Evolutionary conservation across 2,797 vertebrate genomes (phyloP).

Genomic region (Euthynnus affinis): DNA sequence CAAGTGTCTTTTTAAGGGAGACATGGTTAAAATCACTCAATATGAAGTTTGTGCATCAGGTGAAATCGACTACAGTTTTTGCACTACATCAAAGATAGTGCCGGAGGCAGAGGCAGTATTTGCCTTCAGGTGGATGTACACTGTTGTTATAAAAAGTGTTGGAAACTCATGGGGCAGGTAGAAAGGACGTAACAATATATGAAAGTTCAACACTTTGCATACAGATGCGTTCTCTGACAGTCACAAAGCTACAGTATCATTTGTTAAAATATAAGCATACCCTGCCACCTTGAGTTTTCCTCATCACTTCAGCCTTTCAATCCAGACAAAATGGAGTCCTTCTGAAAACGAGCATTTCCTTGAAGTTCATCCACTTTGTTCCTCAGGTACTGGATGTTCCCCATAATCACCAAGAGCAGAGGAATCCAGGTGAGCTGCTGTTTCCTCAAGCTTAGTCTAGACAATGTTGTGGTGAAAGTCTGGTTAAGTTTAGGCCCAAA

Average conservation of each 20-base stretch:
- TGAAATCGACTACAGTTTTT: neutral
- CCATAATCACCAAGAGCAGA: neutral
- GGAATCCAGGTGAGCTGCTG: neutral
- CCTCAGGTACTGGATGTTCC: neutral
- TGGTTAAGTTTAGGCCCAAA: too few species aligned
- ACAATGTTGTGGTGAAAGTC: too few species aligned
- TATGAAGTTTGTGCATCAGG: neutral
- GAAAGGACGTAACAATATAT: constrained; percentile 18
- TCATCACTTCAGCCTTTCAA: neutral
- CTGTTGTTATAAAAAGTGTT: neutral
- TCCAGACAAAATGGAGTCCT: neutral
- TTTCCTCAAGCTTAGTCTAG: too few species aligned
- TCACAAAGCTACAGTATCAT: too few species aligned
- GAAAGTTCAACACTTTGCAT: constrained; percentile 13
- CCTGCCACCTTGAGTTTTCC: neutral
- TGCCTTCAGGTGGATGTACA: constrained; percentile 25
- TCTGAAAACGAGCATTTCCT: neutral
- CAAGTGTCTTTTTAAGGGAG: constrained; percentile 6
- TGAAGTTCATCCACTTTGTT: neutral
- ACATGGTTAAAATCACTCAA: constrained; percentile 9
- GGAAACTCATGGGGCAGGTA: constrained; percentile 9
- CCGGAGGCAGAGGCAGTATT: neutral
- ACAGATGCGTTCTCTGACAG: constrained; percentile 30
- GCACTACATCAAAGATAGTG: neutral
- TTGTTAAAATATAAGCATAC: constrained; percentile 15